phyloP scores from a whole-genome alignment of 2,113 vertebrate species.

The Chamaetylas fuelleborni region DNA sequence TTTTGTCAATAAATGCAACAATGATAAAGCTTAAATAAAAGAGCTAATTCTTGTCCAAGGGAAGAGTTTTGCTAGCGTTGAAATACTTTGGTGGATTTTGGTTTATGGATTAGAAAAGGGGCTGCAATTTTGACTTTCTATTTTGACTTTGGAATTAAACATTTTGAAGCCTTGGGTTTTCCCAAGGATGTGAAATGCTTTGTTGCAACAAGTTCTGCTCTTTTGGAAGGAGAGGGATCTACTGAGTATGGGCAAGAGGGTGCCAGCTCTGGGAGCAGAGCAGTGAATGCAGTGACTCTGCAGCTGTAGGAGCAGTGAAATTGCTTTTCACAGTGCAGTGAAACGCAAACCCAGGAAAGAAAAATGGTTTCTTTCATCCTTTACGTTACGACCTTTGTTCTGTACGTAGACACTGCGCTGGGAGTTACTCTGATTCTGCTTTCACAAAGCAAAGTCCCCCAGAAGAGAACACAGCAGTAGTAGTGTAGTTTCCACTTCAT shows the following conservation, averaged over 20 bases:
- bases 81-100: neutral
- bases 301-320: neutral
- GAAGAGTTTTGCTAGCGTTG: accelerated
- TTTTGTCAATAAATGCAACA: neutral
- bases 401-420: accelerated
- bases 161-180: neutral
- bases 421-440: neutral
- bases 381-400: slow-evolving; percentile 39
- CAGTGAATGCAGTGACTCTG: neutral
- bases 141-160: neutral
- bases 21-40: neutral
- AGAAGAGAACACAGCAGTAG: neutral
- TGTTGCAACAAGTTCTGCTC: neutral
- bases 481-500: neutral
- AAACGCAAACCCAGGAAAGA: neutral
- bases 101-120: neutral
- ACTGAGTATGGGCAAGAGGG: neutral
- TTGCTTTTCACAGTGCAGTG: accelerated
- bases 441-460: slow-evolving; percentile 21
- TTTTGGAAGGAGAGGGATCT: neutral
- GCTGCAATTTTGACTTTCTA: neutral
- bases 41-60: neutral
- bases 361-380: neutral
- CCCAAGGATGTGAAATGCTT: neutral
- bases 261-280: neutral